Evolutionary conservation across 2,797 vertebrate genomes (phyloP).

Genomic region (Pseudochirops corinnae): DNA sequence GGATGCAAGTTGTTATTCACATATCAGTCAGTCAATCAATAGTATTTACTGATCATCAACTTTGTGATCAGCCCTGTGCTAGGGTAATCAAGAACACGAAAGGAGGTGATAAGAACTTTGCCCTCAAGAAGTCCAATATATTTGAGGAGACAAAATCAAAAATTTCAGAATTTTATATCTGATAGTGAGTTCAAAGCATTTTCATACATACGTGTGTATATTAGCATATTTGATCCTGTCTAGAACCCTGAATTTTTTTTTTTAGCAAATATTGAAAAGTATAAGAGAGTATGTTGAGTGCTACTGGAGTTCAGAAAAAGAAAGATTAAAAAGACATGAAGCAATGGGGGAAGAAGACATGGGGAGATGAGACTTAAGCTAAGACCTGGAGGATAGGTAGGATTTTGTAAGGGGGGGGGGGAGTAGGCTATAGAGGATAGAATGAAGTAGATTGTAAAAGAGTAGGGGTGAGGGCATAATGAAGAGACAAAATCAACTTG

Average conservation of each 20-base stretch:
- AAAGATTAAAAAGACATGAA: neutral
- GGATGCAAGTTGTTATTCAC: neutral
- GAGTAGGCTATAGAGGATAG: neutral
- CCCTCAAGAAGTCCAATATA: neutral
- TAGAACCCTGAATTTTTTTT: neutral
- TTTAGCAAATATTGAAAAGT: neutral
- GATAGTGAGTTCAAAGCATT: neutral
- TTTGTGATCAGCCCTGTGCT: neutral
- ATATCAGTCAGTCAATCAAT: neutral
- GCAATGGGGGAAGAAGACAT: neutral
- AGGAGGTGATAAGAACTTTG: neutral
- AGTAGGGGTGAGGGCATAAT: neutral
- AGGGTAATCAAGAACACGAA: neutral
- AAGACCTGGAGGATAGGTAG: neutral
- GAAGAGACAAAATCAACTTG: neutral
- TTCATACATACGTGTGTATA: neutral
- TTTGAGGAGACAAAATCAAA: neutral
- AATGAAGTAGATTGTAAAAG: neutral
- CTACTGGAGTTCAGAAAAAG: neutral
- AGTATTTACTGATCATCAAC: neutral
- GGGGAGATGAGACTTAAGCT: neutral
- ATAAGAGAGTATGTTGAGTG: neutral
- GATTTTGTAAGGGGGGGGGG: neutral
- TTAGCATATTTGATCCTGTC: neutral
- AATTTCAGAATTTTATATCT: neutral